These are phyloP conservation scores for Cyprinodon diabolis DNA, from an alignment of 2,797 vertebrate species.

Conservation along the genomic window DNA sequence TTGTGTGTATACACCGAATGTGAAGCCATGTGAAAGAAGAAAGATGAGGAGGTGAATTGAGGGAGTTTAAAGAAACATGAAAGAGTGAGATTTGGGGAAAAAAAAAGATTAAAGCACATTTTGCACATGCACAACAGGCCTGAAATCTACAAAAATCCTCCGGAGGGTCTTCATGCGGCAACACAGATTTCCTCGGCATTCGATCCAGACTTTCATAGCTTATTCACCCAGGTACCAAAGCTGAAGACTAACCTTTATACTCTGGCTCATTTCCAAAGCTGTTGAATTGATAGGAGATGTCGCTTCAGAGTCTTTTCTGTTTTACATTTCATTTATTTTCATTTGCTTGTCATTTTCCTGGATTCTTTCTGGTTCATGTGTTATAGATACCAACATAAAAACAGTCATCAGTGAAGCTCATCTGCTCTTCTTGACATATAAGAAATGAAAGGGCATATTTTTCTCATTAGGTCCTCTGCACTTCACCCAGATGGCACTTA, in stretches of 20 bases:
- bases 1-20: constrained; percentile 10
- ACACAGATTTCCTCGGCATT: constrained; percentile 11
- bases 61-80: constrained; percentile 12
- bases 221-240: constrained; percentile 3
- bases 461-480: constrained; percentile 1
- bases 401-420: not conserved
- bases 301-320: not conserved
- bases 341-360: not conserved
- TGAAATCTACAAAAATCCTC: constrained; percentile 5
- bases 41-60: constrained; percentile 16
- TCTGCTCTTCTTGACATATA: not conserved
- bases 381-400: constrained; percentile 6
- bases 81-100: constrained; percentile 12
- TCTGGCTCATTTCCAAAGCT: not conserved
- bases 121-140: constrained; percentile 8
- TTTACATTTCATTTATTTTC: not conserved
- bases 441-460: not conserved
- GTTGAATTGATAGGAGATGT: not conserved
- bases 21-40: constrained; percentile 3
- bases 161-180: not conserved
- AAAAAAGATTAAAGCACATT: constrained; percentile 9
- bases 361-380: not conserved
- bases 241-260: not conserved
- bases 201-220: not conserved
- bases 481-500: not conserved